Evolutionary conservation across 1,140 invertebrate species (phyloP).

Genomic region (Cherax quadricarinatus): DNA sequence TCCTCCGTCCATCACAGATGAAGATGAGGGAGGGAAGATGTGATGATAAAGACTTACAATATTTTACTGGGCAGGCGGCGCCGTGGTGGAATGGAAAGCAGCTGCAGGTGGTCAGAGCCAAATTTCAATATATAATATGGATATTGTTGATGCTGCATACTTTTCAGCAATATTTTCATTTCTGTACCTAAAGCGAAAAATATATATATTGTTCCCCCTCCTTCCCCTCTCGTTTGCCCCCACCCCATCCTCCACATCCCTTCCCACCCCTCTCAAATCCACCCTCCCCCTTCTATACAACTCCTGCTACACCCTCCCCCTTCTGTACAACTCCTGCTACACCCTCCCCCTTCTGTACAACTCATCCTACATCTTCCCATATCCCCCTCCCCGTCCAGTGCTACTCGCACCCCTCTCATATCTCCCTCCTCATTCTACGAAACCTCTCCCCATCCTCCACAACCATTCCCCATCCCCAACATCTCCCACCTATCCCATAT

Average conservation of each 20-base stretch:
- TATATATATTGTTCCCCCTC: slow-evolving; percentile 2
- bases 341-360: too few relatives aligned
- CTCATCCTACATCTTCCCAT: too few relatives aligned
- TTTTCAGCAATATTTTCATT: slow-evolving; percentile 39
- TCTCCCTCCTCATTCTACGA: too few relatives aligned
- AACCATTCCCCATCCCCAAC: neutral
- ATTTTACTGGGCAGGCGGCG: neutral
- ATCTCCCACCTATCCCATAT: neutral
- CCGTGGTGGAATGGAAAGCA: neutral
- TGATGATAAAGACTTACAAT: slow-evolving; percentile 33
- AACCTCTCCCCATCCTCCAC: too few relatives aligned
- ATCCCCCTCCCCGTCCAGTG: too few relatives aligned
- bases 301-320: too few relatives aligned
- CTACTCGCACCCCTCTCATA: too few relatives aligned
- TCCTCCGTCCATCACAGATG: neutral
- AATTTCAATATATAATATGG: slow-evolving; percentile 51
- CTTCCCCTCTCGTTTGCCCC: too few relatives aligned
- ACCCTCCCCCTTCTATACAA: too few relatives aligned
- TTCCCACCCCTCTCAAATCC: too few relatives aligned
- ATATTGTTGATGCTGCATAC: slow-evolving; percentile 51
- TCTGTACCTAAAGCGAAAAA: slow-evolving; percentile 20
- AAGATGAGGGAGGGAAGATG: neutral
- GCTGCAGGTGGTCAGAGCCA: slow-evolving; percentile 18
- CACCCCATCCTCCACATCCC: too few relatives aligned
- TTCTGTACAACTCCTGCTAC: too few relatives aligned